Percentiles rank a stretch among this genome's conserved stretches.
phyloP scores from a whole-genome alignment of 2,113 vertebrate genomes.

The Tragelaphus strepsiceros region DNA sequence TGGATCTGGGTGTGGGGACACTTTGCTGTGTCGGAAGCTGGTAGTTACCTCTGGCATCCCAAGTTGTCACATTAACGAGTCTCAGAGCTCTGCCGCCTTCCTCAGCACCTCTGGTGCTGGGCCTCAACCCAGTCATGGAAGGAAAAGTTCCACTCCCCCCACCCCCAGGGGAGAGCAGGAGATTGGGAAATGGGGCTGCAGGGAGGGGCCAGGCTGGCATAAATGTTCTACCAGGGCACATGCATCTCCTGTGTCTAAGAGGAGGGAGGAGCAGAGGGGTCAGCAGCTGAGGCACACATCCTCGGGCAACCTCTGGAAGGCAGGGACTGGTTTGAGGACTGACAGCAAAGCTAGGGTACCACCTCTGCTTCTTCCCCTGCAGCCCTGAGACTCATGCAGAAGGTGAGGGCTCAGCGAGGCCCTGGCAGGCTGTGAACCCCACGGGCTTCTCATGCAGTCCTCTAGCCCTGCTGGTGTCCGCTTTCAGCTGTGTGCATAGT shows the following conservation, averaged over 20 bases:
- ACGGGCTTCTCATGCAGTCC: neutral
- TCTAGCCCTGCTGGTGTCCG: neutral
- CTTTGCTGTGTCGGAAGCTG: neutral
- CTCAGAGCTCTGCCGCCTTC: neutral
- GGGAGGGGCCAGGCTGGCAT: neutral
- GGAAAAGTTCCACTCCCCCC: constrained; percentile 5
- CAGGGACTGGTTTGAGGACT: neutral
- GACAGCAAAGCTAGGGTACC: neutral
- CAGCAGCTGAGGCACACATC: fast-evolving
- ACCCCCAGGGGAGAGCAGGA: neutral
- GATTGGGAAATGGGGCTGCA: neutral
- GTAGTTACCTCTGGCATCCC: neutral
- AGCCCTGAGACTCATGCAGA: neutral
- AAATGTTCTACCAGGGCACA: neutral
- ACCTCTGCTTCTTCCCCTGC: neutral
- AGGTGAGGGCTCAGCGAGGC: neutral
- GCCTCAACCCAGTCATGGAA: neutral
- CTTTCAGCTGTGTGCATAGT: neutral
- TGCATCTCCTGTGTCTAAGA: neutral
- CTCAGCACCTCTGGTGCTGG: neutral
- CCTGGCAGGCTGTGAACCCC: neutral
- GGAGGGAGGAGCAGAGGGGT: neutral
- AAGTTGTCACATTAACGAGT: neutral
- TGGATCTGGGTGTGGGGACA: neutral
- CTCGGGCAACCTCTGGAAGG: neutral